A percentile compares a stretch with the other conserved stretches of the same genome.
Conservation (phyloP, 2,888 invertebrate species). For the Ectobius pallidus region DNA sequence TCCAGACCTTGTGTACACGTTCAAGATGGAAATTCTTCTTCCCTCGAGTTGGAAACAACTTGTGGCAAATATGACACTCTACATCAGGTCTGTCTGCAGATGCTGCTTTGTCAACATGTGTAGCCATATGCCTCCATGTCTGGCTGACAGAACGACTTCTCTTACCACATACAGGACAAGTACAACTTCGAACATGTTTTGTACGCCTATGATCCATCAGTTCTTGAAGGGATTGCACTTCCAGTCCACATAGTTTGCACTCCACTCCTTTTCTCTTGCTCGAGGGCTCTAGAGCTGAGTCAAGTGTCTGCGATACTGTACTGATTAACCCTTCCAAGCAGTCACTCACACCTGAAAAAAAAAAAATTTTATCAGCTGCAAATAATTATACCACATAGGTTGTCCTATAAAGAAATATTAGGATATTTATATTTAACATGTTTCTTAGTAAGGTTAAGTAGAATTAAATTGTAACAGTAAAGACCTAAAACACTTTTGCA, state of each 20-base stretch:
- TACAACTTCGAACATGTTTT: constrained; percentile 39
- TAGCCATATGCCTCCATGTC: constrained; percentile 38
- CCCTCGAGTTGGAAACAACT: constrained; percentile 32
- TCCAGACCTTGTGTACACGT: constrained; percentile 33
- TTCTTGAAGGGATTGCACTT: constrained; percentile 12
- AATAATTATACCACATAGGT: background rate
- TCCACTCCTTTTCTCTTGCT: constrained; percentile 9
- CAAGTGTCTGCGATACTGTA: constrained; percentile 17
- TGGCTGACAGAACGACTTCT: constrained; percentile 38
- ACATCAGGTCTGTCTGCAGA: background rate
- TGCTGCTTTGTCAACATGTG: constrained; percentile 17
- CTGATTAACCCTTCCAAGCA: constrained; percentile 34
- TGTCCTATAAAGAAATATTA: too few species aligned
- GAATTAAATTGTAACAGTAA: too few species aligned
- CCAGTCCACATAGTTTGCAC: constrained; percentile 36
- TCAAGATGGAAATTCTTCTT: constrained; percentile 37
- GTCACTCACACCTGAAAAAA: constrained; percentile 13
- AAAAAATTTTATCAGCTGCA: too few species aligned
- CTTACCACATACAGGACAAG: constrained; percentile 41
- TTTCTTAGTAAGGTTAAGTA: too few species aligned
- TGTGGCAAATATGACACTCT: constrained; percentile 36
- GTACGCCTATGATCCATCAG: constrained; percentile 36
- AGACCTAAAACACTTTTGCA: too few species aligned
- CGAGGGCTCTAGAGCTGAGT: background rate
- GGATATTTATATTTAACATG: too few species aligned